phyloP scores from a whole-genome alignment of 2,797 vertebrate species.

The Sardinella longiceps region DNA sequence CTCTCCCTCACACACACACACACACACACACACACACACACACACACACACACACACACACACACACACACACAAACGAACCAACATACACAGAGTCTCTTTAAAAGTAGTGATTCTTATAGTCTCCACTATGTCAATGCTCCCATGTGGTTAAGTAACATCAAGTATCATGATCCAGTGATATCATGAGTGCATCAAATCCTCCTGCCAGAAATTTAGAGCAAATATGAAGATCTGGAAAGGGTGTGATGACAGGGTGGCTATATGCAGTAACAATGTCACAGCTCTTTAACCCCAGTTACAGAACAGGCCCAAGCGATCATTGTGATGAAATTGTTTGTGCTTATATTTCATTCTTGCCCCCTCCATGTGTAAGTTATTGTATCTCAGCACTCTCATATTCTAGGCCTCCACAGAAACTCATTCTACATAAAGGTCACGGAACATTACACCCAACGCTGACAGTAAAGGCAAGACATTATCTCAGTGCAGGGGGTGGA shows the following conservation, averaged over 20 bases:
- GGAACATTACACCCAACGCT: slow-evolving; percentile 3
- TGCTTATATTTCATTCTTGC: not conserved
- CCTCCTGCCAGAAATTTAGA: not conserved
- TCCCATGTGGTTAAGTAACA: not conserved
- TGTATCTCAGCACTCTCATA: slow-evolving; percentile 11
- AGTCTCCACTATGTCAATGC: not conserved
- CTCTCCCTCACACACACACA: no score
- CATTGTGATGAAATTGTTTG: slow-evolving; percentile 5
- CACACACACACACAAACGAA: not conserved
- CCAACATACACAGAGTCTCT: not conserved
- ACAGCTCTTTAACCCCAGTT: slow-evolving; percentile 15
- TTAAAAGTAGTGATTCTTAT: not conserved
- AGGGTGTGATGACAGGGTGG: not conserved
- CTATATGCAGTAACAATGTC: not conserved
- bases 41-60: not conserved
- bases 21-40: not conserved
- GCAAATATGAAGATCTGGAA: not conserved
- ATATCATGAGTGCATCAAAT: not conserved
- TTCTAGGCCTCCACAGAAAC: not conserved
- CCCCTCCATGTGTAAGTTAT: not conserved
- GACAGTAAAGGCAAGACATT: slow-evolving; percentile 49
- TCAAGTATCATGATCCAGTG: not conserved
- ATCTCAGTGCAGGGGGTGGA: slow-evolving; percentile 43
- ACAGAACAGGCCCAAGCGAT: not conserved
- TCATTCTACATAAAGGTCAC: slow-evolving; percentile 24